Evolutionary conservation across 2,888 invertebrate genomes (phyloP).

Genomic region (Chalcis sispes): DNA sequence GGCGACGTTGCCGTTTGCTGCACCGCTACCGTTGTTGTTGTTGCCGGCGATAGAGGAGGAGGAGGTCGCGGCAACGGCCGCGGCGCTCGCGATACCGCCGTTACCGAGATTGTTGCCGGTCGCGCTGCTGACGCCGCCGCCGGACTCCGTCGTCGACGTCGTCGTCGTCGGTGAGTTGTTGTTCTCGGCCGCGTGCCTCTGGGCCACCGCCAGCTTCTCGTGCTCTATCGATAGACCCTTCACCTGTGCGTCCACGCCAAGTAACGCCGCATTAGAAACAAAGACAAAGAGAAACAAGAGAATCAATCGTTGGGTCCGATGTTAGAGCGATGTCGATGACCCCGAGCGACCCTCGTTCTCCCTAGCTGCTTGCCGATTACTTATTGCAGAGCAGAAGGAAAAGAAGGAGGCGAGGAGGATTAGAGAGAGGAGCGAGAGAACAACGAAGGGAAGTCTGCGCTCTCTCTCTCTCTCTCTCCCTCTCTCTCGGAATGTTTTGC

Average conservation of each 20-base stretch:
- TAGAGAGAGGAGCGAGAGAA: no score
- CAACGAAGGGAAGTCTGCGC: no score
- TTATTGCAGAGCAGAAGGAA: neutral
- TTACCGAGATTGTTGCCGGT: slow-evolving; percentile 54
- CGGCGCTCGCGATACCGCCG: slow-evolving; percentile 57
- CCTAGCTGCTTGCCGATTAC: neutral
- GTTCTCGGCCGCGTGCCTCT: slow-evolving; percentile 76
- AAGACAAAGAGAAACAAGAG: neutral
- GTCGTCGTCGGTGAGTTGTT: slow-evolving; percentile 66
- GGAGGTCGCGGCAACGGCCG: slow-evolving; percentile 67
- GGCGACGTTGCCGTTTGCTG: slow-evolving; percentile 71
- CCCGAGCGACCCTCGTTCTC: neutral
- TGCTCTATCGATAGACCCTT: slow-evolving; percentile 88
- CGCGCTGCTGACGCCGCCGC: slow-evolving; percentile 67
- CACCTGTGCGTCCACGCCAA: slow-evolving; percentile 76
- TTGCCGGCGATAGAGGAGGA: slow-evolving; percentile 55
- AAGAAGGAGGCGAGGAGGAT: no score
- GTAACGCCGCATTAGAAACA: neutral
- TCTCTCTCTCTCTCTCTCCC: neutral
- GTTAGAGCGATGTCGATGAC: no score
- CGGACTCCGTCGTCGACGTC: slow-evolving; percentile 73
- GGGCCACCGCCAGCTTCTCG: slow-evolving; percentile 81
- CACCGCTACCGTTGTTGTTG: slow-evolving; percentile 59
- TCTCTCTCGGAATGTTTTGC: neutral
- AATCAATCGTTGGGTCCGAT: no score